These are phyloP conservation scores for Drosophila arawakana DNA, from an alignment of 1,140 invertebrate species.

Conservation along the genomic window DNA sequence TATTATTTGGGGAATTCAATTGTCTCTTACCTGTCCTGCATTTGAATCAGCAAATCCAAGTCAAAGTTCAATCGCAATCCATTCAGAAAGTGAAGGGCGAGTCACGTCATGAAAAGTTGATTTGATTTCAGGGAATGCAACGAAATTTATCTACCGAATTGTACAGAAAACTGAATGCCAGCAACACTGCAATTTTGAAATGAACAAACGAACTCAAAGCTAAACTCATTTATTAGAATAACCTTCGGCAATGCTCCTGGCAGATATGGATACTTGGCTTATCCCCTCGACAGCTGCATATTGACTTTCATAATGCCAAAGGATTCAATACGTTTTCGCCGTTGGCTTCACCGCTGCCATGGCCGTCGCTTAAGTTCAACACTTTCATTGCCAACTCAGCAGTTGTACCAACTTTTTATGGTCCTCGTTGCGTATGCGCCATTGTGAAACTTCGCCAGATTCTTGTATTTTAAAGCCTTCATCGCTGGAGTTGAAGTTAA, in stretches of 20 bases:
- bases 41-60: conserved; percentile 6
- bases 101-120: conserved; percentile 5
- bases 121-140: conserved; percentile 1
- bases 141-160: neutral
- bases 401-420: conserved; percentile 9
- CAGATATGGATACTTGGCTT: neutral
- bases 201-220: neutral
- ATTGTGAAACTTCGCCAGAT: neutral
- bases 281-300: conserved; percentile 11
- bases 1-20: conserved; percentile 2
- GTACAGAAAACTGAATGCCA: neutral
- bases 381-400: neutral
- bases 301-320: conserved; percentile 7
- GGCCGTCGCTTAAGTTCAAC: neutral
- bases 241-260: conserved; percentile 11
- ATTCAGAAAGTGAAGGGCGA: neutral
- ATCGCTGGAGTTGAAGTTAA: neutral
- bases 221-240: conserved; percentile 11
- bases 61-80: neutral
- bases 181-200: neutral
- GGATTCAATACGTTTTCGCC: neutral
- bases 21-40: neutral
- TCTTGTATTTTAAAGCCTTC: neutral
- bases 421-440: conserved; percentile 18
- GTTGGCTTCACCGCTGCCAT: conserved; percentile 9